phyloP scores from a whole-genome alignment of 2,113 vertebrate genomes.

The Mesitornis unicolor region DNA sequence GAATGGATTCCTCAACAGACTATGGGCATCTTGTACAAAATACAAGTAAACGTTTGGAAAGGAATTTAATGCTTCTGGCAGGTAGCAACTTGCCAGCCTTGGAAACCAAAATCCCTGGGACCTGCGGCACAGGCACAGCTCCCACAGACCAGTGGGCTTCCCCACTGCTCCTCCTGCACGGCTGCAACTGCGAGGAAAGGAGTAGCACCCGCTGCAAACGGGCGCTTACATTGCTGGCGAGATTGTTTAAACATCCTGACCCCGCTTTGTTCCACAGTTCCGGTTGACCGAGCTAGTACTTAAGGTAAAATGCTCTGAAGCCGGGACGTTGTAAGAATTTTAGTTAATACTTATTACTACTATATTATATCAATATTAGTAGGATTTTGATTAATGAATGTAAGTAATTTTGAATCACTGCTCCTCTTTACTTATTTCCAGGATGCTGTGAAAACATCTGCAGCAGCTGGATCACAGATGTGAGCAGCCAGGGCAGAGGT shows the following conservation, averaged over 20 bases:
- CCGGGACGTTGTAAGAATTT: fast-evolving
- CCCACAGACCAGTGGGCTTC: fast-evolving
- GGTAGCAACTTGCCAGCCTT: not conserved
- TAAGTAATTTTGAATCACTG: not conserved
- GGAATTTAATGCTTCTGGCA: not conserved
- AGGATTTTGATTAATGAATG: not conserved
- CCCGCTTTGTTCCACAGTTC: fast-evolving
- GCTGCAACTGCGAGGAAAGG: fast-evolving
- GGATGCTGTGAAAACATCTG: not conserved
- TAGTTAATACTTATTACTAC: not conserved
- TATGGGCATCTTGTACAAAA: constrained; percentile 28
- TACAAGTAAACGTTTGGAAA: not conserved
- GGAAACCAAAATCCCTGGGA: not conserved
- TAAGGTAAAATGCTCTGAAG: not conserved
- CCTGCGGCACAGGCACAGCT: fast-evolving
- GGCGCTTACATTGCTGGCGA: not conserved
- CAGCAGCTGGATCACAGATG: not conserved
- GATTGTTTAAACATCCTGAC: not conserved
- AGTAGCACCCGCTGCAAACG: fast-evolving
- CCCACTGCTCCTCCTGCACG: fast-evolving
- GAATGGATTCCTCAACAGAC: constrained; percentile 3
- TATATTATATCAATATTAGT: not conserved
- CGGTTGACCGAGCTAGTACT: fast-evolving
- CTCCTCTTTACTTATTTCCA: not conserved
- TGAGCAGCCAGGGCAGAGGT: not conserved